Base-by-base conservation (phyloP, 2,113 vertebrate species). In the Phaethon lepturus region DNA sequence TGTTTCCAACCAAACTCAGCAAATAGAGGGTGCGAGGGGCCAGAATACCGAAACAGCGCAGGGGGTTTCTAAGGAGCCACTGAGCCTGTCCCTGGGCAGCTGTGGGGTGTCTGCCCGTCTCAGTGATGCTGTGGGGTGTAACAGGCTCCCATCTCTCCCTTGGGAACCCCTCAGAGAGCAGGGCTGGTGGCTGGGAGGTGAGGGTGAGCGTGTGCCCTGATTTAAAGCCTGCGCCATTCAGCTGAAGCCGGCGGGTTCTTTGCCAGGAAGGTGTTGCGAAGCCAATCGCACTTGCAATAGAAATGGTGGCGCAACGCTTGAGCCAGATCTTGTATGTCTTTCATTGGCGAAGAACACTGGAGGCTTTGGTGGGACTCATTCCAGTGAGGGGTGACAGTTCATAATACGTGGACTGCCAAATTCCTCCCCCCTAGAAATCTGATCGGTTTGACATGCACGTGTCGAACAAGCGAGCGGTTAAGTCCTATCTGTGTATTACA, bases 321-420 rank as follows among this genome's bases (percentile, higher is more conserved):
- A 24, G 42, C 10, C 55, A 4, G 45, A 5, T 77, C 73, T 11
- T 19, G 38, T 1, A 2, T 13, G 38, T 42, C 33, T 35, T 3
- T 8, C 59, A 8, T 22, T 0, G 2, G 33, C 0, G 1, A 67
- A 9, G 52, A 11, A 5, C 0, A 2, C 38, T 7, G 17, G 23
- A 13, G 23, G 44, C 19, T 90, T 33, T 1, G 42, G 18, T 59
- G 69, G 81, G 31, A 10, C 68, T 73, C 24, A 5, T 45, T 47
- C 10, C 35, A 4, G 0, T 8, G 7, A 63, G 60, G 50, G 38
- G 10, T 40, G 55, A 5, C 2, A 22, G 33, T 26, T 40, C 40
- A 1, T 8, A 42, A 18, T 0, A 0, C 1, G 0, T 6, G 59
- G 19, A 4, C 26, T 44, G 45, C 35, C 56, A 3, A 17, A 59